These are phyloP conservation scores for Metaphire vulgaris DNA, from an alignment of 1,140 invertebrate genomes.

Conservation along the genomic window DNA sequence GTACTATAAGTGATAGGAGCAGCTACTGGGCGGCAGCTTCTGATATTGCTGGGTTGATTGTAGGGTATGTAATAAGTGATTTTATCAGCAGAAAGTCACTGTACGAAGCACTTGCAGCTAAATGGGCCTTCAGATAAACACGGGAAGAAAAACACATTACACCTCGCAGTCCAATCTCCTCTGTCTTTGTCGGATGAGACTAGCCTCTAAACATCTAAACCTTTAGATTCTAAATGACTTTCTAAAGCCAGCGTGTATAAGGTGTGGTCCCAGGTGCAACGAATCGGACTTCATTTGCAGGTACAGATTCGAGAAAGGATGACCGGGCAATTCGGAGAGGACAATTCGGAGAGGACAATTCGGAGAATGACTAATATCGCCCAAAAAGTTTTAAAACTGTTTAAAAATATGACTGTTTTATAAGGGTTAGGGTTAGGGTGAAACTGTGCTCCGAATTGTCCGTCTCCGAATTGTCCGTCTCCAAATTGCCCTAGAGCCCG, in stretches of 20 bases:
- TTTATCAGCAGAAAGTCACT: slow-evolving; percentile 40
- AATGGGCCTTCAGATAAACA: slow-evolving; percentile 39
- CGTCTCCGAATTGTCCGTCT: too few relatives aligned
- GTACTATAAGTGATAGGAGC: slow-evolving; percentile 41
- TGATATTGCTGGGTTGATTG: slow-evolving; percentile 34
- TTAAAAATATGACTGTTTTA: too few relatives aligned
- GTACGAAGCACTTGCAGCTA: slow-evolving; percentile 35
- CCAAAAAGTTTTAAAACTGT: too few relatives aligned
- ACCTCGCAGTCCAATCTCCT: slow-evolving; percentile 36
- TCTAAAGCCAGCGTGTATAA: slow-evolving; percentile 48
- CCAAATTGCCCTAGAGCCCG: too few relatives aligned
- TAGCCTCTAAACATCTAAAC: slow-evolving; percentile 42
- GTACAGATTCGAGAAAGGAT: too few relatives aligned
- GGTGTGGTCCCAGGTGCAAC: slow-evolving; percentile 42
- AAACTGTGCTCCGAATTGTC: too few relatives aligned
- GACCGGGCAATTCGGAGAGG: too few relatives aligned
- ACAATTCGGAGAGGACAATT: too few relatives aligned
- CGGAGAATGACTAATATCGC: too few relatives aligned
- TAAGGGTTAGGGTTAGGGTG: too few relatives aligned
- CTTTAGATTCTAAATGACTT: slow-evolving; percentile 49
- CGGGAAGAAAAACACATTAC: slow-evolving; percentile 38
- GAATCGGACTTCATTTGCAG: slow-evolving; percentile 31
- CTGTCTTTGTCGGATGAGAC: slow-evolving; percentile 36
- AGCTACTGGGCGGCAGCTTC: slow-evolving; percentile 33
- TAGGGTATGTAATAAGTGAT: slow-evolving; percentile 34